phyloP scores from a whole-genome alignment of 2,888 invertebrate genomes.

The Nezara viridula region DNA sequence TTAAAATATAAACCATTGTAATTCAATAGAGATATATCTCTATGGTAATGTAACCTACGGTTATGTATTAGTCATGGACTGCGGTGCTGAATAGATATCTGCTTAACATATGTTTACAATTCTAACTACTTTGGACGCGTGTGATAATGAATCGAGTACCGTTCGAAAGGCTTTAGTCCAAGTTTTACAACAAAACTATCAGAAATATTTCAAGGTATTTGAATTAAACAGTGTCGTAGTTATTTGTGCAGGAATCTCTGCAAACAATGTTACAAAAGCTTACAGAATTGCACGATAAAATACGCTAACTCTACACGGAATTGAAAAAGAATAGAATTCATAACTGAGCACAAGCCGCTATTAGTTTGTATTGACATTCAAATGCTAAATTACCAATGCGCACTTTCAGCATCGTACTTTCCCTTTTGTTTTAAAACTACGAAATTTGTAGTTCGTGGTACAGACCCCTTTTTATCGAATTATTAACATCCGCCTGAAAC shows the following conservation, averaged over 20 bases:
- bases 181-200: not conserved
- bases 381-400: not conserved
- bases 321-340: not conserved
- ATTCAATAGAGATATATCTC: not conserved
- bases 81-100: not conserved
- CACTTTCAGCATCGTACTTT: not conserved
- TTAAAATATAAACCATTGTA: not conserved
- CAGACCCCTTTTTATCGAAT: too few species aligned
- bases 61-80: conserved; percentile 20
- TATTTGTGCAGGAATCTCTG: not conserved
- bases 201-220: not conserved
- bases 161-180: not conserved
- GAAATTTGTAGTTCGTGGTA: too few species aligned
- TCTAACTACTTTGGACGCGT: not conserved
- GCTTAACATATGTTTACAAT: conserved; percentile 35
- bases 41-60: not conserved
- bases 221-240: not conserved
- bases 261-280: not conserved
- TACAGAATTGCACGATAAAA: not conserved
- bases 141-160: not conserved
- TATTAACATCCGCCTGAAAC: too few species aligned
- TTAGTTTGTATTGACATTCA: not conserved
- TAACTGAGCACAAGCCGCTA: not conserved
- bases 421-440: not conserved
- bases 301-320: not conserved